Conservation (phyloP, 2,113 vertebrate species). For the Puntigrus tetrazona region DNA sequence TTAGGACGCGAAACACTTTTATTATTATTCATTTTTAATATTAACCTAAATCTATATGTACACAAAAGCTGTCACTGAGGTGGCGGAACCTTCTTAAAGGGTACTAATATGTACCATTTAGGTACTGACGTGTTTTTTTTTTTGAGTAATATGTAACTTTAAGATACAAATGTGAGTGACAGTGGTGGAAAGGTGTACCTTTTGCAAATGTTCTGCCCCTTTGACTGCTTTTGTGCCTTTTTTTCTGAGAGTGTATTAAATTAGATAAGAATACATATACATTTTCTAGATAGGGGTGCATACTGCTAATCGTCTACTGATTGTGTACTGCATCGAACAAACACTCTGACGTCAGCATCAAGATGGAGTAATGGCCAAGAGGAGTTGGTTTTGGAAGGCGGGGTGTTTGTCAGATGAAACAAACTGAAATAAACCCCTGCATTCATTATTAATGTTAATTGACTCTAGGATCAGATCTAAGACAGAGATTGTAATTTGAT, state of each 20-base stretch:
- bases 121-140: too few species aligned
- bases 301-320: neutral
- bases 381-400: neutral
- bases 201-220: neutral
- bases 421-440: conserved; percentile 44
- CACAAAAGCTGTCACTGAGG: too few species aligned
- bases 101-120: too few species aligned
- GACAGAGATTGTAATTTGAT: conserved; percentile 74
- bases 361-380: neutral
- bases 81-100: too few species aligned
- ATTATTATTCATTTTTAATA: too few species aligned
- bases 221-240: neutral
- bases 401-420: conserved; percentile 50
- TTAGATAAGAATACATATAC: neutral
- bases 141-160: neutral
- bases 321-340: neutral
- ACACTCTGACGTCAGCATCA: neutral
- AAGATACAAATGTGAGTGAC: neutral
- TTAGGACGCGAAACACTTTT: neutral
- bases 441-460: conserved; percentile 83
- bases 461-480: conserved; percentile 72
- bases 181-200: neutral
- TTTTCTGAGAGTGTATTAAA: neutral
- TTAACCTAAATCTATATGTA: neutral
- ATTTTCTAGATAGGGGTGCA: neutral